These are phyloP conservation scores for Zoanthus sansibaricus DNA, from an alignment of 92 coral and sea anemone genomes.

Conservation along the genomic window DNA sequence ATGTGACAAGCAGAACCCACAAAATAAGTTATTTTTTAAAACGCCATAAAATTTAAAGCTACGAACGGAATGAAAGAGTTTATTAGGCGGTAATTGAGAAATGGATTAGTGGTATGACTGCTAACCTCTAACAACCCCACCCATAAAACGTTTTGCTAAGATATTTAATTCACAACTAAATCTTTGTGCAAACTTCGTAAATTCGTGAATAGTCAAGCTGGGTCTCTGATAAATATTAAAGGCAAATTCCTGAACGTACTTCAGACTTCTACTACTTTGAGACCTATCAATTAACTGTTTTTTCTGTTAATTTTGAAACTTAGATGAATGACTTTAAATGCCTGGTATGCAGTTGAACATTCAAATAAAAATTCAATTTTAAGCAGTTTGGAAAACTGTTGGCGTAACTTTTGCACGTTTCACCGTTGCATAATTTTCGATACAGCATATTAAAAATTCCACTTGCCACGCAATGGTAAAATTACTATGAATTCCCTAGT, in stretches of 20 bases:
- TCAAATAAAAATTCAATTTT: too few relatives aligned
- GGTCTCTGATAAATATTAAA: not conserved
- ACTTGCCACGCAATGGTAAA: slow-evolving; percentile 18
- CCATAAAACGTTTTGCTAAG: slow-evolving; percentile 32
- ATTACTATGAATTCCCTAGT: slow-evolving; percentile 23
- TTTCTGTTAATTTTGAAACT: not conserved
- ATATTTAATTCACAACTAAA: slow-evolving; percentile 27
- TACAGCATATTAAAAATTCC: not conserved
- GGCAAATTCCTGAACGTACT: slow-evolving; percentile 30
- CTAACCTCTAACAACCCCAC: slow-evolving; percentile 35
- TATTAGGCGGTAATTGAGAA: not conserved
- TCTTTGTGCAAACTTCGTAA: slow-evolving; percentile 12
- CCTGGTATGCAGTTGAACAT: too few relatives aligned
- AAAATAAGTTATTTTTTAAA: not conserved
- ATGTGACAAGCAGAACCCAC: not conserved
- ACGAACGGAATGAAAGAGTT: slow-evolving; percentile 25
- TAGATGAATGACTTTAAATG: not conserved
- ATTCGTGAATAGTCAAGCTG: slow-evolving; percentile 26
- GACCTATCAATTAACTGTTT: not conserved
- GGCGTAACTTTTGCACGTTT: not conserved
- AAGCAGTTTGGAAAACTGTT: not conserved
- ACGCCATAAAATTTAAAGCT: not conserved
- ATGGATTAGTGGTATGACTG: slow-evolving; percentile 41
- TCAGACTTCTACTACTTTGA: not conserved
- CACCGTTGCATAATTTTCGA: not conserved